phyloP scores from a whole-genome alignment of 2,797 vertebrate species.

The Gymnopithys bicolor region DNA sequence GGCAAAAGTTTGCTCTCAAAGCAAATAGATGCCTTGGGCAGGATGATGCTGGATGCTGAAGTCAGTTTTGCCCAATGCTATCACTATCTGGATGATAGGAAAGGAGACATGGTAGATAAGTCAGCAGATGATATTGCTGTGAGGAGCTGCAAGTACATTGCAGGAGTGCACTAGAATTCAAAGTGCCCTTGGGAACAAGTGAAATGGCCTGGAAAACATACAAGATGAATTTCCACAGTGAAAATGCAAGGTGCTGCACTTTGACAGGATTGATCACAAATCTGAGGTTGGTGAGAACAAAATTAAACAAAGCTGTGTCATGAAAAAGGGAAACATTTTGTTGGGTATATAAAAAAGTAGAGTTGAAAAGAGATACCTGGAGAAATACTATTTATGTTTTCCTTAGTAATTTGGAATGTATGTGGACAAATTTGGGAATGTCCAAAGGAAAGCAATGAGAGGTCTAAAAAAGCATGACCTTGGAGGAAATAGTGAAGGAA shows the following conservation, averaged over 20 bases:
- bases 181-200: slow-evolving; percentile 23
- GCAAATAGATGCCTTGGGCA: not conserved
- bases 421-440: not conserved
- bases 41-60: not conserved
- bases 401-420: not conserved
- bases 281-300: not conserved
- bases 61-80: not conserved
- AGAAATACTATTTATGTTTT: not conserved
- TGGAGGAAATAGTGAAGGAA: slow-evolving; percentile 34
- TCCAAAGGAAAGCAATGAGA: slow-evolving; percentile 35
- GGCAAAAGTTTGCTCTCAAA: not conserved
- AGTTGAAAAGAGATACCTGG: not conserved
- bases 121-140: not conserved
- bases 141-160: not conserved
- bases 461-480: slow-evolving; percentile 47
- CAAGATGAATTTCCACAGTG: not conserved
- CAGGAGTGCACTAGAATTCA: not conserved
- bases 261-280: slow-evolving; percentile 36
- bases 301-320: not conserved
- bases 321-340: not conserved
- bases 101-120: not conserved
- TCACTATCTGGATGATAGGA: not conserved
- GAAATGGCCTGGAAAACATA: slow-evolving; percentile 46
- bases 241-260: slow-evolving; percentile 28
- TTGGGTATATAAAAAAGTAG: not conserved